Evolutionary conservation across 2,797 vertebrate species (phyloP), one percentile per base, ranked within the genome.

Genomic region (Sebastes trivittatus): DNA sequence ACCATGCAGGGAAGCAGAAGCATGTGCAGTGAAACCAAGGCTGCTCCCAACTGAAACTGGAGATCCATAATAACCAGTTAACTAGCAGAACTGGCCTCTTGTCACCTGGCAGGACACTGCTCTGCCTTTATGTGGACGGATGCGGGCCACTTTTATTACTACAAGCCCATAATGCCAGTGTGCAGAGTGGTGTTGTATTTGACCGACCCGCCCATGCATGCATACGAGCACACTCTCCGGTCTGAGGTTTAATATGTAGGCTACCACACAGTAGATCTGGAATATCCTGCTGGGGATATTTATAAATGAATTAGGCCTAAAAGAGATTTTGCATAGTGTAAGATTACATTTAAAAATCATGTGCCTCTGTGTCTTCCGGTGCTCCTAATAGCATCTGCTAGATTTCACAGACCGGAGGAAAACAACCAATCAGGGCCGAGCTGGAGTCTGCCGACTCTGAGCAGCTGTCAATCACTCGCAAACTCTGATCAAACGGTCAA

Each of bases 11-110:
- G 66, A 65, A 55, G 38, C 70, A 27, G 4, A 58, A 52, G 20
- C 14, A 1, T 11, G 0, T 60, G 32, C 62, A 67, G 34, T 61
- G 71, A 80, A 65, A 88, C 79, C 72, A 62, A 23, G 11, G 36
- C 77, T 76, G 67, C 65, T 74, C 65, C 59, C 20, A 27, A 25
- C 59, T 65, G 73, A 84, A 80, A 87, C 76, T 82, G 72, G 56
- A 79, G 66, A 54, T 13, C 6, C 14, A 49, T 18, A 5, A 59
- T 54, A 77, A 78, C 65, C 18, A 58, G 59, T 83, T 77, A 72
- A 77, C 61, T 42, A 71, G 68, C 83, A 77, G 75, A 67, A 38
- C 73, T 76, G 30, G 13, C 30, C 22, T 78, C 29, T 83, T 46
- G 78, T 72, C 25, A 74, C 75, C 72, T 64, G 55, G 32, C 62